These are phyloP conservation scores for Baronia brevicornis DNA, from an alignment of 2,888 invertebrate species.

Conservation along the genomic window DNA sequence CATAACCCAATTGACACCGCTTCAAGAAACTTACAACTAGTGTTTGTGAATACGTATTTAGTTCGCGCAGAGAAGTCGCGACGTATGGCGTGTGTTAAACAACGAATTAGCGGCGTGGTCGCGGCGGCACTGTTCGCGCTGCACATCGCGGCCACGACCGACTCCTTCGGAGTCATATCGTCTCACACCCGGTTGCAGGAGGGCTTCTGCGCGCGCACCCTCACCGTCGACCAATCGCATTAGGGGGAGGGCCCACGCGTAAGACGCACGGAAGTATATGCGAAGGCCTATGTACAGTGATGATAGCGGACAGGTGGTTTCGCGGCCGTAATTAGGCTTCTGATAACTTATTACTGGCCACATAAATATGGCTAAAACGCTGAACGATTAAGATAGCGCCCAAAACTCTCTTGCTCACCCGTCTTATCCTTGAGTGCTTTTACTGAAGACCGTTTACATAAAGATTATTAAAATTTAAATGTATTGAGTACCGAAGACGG, in stretches of 20 bases:
- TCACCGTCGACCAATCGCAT: slow-evolving; percentile 53
- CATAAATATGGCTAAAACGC: slow-evolving; percentile 65
- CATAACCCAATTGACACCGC: too few relatives aligned
- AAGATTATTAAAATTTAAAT: slow-evolving; percentile 13
- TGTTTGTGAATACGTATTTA: slow-evolving; percentile 20
- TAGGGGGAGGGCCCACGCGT: slow-evolving; percentile 66
- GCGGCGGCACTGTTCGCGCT: slow-evolving; percentile 55
- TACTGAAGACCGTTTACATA: slow-evolving; percentile 5
- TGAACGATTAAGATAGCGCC: slow-evolving; percentile 63
- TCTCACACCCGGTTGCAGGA: slow-evolving; percentile 57
- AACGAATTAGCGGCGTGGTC: slow-evolving; percentile 47
- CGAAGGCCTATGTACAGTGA: slow-evolving; percentile 75
- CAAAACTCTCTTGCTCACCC: slow-evolving; percentile 39
- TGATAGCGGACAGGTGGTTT: slow-evolving; percentile 74
- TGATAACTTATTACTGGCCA: slow-evolving; percentile 66
- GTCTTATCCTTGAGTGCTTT: slow-evolving; percentile 27
- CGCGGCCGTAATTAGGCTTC: slow-evolving; percentile 71
- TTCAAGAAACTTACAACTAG: too few relatives aligned
- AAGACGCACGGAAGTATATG: slow-evolving; percentile 75
- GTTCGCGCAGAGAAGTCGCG: slow-evolving; percentile 24
- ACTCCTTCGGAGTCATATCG: slow-evolving; percentile 55
- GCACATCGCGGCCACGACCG: slow-evolving; percentile 60
- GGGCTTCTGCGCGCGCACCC: slow-evolving; percentile 69
- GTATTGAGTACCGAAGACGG: slow-evolving; percentile 5
- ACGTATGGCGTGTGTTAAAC: slow-evolving; percentile 27